Percentiles rank a stretch among this genome's conserved stretches.
These are phyloP conservation scores for Cantharis rustica DNA, from an alignment of 2,888 invertebrate genomes.

Conservation along the genomic window DNA sequence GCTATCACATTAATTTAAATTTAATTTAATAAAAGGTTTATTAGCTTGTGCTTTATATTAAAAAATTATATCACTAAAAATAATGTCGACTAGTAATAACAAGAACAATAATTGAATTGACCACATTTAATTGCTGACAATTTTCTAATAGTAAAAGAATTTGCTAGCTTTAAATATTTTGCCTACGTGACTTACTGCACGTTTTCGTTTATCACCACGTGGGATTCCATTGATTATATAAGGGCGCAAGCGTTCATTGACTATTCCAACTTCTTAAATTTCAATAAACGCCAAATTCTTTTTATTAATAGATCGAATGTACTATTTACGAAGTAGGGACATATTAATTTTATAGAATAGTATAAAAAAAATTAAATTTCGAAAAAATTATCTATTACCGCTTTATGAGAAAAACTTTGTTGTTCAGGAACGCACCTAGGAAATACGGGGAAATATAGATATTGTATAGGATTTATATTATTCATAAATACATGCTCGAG, in stretches of 20 bases:
- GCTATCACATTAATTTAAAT: neutral
- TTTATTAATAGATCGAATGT: neutral
- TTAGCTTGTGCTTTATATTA: neutral
- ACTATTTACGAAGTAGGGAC: too few species aligned
- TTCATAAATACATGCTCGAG: neutral
- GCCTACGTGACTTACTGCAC: slow-evolving; percentile 44
- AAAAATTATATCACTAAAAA: neutral
- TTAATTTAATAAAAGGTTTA: neutral
- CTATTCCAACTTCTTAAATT: slow-evolving; percentile 3
- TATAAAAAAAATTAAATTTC: too few species aligned
- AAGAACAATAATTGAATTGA: neutral
- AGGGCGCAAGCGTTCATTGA: slow-evolving; percentile 16
- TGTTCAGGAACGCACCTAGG: neutral
- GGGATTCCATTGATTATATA: slow-evolving; percentile 19
- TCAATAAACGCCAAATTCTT: neutral
- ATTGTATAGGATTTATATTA: too few species aligned
- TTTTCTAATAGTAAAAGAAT: neutral
- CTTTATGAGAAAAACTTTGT: neutral
- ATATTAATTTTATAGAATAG: too few species aligned
- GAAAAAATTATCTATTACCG: too few species aligned
- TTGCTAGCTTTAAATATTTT: slow-evolving; percentile 5
- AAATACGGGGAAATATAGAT: neutral
- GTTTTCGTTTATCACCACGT: slow-evolving; percentile 31
- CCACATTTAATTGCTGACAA: neutral
- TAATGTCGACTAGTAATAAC: neutral